Percentiles rank a stretch among this genome's conserved stretches.
Evolutionary conservation across 2,888 invertebrate genomes (phyloP).

Genomic region (Chironomus tentans): DNA sequence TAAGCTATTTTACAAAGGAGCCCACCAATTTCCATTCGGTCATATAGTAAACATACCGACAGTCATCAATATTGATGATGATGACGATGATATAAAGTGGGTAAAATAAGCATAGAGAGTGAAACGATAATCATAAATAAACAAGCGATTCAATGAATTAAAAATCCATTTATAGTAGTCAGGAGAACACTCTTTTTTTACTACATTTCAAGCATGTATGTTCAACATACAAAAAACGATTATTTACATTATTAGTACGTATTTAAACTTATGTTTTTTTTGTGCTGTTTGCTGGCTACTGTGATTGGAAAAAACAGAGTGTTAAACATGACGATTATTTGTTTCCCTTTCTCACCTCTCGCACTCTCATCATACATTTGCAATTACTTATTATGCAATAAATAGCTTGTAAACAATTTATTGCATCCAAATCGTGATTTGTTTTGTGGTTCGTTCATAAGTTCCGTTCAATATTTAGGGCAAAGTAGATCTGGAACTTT

Average conservation of each 20-base stretch:
- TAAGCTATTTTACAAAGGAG: too few relatives aligned
- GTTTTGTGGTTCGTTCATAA: too few relatives aligned
- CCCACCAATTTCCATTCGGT: too few relatives aligned
- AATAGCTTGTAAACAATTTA: too few relatives aligned
- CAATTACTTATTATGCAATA: too few relatives aligned
- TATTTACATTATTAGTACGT: too few relatives aligned
- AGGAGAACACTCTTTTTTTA: constrained; percentile 15
- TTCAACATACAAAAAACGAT: too few relatives aligned
- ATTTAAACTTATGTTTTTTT: too few relatives aligned
- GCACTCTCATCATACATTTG: not conserved
- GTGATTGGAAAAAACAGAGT: not conserved
- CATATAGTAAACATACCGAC: too few relatives aligned
- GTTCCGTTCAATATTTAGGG: too few relatives aligned
- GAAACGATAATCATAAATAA: constrained; percentile 20
- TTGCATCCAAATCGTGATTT: too few relatives aligned
- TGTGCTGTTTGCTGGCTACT: not conserved
- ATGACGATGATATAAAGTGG: not conserved
- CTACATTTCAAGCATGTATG: not conserved
- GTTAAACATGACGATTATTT: constrained; percentile 16
- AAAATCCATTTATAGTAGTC: not conserved
- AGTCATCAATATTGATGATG: not conserved
- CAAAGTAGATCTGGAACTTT: too few relatives aligned
- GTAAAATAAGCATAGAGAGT: constrained; percentile 4
- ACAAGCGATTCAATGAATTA: constrained; percentile 18
- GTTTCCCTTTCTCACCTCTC: not conserved